Conservation (phyloP, 2,113 vertebrate genomes). For the Microcebus jonahi region DNA sequence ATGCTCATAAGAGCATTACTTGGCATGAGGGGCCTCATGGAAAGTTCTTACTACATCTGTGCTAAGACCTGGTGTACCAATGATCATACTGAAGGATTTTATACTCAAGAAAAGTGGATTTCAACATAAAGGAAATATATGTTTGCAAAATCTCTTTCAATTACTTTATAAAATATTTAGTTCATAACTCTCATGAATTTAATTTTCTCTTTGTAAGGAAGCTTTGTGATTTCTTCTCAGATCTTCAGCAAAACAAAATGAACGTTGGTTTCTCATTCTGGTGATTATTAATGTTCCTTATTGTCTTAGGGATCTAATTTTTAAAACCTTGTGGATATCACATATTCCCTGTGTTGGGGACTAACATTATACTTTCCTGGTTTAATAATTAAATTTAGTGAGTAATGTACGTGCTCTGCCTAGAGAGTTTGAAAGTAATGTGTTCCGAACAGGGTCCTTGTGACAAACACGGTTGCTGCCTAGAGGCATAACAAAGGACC, state of each 20-base stretch:
- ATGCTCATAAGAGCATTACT: neutral
- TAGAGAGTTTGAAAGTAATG: no score
- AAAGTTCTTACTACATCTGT: neutral
- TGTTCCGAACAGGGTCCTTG: no score
- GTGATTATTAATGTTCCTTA: neutral
- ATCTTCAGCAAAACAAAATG: constrained; percentile 1
- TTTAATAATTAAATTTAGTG: no score
- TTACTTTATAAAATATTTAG: neutral
- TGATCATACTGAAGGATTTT: neutral
- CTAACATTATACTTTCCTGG: no score
- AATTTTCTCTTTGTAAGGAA: neutral
- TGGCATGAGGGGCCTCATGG: constrained; percentile 31
- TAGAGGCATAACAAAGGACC: no score
- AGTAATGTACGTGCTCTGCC: no score
- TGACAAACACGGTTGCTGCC: no score
- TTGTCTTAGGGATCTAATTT: neutral
- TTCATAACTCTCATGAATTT: neutral
- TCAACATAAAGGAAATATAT: neutral
- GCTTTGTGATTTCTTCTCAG: constrained; percentile 1
- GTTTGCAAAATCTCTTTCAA: neutral
- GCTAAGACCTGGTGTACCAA: neutral
- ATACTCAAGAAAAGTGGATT: neutral
- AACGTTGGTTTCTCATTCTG: neutral
- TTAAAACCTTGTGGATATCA: neutral
- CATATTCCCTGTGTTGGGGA: neutral